Evolutionary conservation across 37 sponge, comb jelly and placozoan species (phyloP), one percentile per base, ranked within the genome.

Genomic region (Ephydatia muelleri): DNA sequence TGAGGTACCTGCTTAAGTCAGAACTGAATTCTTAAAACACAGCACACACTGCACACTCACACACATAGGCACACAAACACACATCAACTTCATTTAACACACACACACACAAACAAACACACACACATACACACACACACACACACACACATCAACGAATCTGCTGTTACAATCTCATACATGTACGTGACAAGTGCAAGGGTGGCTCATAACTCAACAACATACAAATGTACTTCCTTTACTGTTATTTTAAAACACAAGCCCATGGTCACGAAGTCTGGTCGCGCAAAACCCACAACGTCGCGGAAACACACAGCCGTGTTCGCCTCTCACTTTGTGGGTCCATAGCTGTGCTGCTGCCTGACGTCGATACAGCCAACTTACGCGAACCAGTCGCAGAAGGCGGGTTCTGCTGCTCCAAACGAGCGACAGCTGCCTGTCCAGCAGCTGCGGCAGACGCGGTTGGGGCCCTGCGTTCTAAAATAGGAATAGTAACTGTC

Each of bases 401-500:
- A 57, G 57, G 57, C 57, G 57, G 57, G 57, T 85, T 49, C 23
- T 76, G 68, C n/a, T 32, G 30, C 14, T 92, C 92, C 14, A 87
- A 64, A 14, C 92, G 80, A 23, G 84, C 88, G 1, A 92, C 16
- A 3, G 92, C 88, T 3, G 88, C 88, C 8, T 22, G 2, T 5
- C 92, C 92, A 0, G 92, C 88, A 16, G 68, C 34, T 27, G 64
- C 68, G 34, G 84, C 65, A 22, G 92, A 84, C 30, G 48, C 65
- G 5, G 79, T 68, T 0, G 92, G 85, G 23, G 64, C 33, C 0
- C 43, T 30, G 14, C 75, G 81, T 25, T 57, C 57, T 57, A 57
- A n/a, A n/a, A n/a, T n/a, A n/a, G n/a, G n/a, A n/a, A n/a, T n/a
- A n/a, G n/a, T n/a, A n/a, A n/a, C n/a, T n/a, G n/a, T n/a, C n/a